Base-by-base conservation (phyloP, 2,888 invertebrate species). In the Nezara viridula region DNA sequence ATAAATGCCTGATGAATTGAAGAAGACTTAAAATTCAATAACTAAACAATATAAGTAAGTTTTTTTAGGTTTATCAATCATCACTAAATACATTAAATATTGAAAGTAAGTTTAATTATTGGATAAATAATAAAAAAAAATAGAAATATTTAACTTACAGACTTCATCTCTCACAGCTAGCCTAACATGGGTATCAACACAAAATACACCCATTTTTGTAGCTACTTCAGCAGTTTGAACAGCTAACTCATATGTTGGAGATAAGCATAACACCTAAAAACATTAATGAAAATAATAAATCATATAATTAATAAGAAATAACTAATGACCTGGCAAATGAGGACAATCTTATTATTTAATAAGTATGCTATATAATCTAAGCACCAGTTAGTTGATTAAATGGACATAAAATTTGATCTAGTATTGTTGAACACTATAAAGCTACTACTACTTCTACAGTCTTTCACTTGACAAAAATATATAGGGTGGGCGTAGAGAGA, bases 201-300 rank as follows among this genome's bases (percentile, higher is more conserved):
- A 98, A 93, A 96, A 98, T 92, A 97, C 96, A 0, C 98, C 97
- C 98, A 99, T 99, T 92, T 96, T 96, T 19, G 97, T 96, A 66
- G 98, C 98, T 27, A 98, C 99, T 94, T 98, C 97, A 12, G 98
- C 99, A 85, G 98, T 99, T 94, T 99, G 99, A 91, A 98, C 96
- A 3, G 99, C 99, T 91, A 99, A 94, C 93, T 99, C 99, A 93
- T 98, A 99, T 0, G 99, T 99, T 2, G 99, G 99, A 19, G 98
- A 98, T 86, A 99, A 94, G 93, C 99, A 99, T 37, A 99, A 93
- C 21, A 98, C 95, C 95, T 96, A 93, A 89, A 92, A 89, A 88
- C 27, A 49, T 91, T 81, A 89, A 90, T 21, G 12, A 37, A 91
- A 32, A 86, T 73, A 27, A 4, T 9, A 27, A 32, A 73, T 73